Percentiles rank a stretch among this genome's conserved stretches.
These are phyloP conservation scores for Enteromius afrohamiltoni DNA, from an alignment of 2,797 vertebrate genomes.

Conservation along the genomic window DNA sequence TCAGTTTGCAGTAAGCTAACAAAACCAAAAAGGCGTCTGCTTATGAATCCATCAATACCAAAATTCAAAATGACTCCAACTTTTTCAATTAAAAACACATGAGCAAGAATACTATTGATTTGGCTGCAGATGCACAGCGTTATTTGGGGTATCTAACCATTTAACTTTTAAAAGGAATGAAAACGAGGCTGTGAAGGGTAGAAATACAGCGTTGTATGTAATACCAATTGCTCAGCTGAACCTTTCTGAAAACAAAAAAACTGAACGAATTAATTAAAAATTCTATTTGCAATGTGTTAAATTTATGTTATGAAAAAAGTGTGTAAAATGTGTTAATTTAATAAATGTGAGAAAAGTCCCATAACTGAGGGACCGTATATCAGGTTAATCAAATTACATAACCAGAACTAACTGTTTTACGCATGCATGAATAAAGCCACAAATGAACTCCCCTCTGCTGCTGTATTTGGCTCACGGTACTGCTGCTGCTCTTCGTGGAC, in stretches of 20 bases:
- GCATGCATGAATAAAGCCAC: neutral
- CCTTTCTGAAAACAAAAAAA: too few species aligned
- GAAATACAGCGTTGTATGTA: too few species aligned
- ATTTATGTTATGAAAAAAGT: too few species aligned
- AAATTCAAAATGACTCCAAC: neutral
- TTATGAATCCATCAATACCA: neutral
- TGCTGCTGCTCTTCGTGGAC: slow-evolving; percentile 10
- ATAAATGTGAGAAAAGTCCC: neutral
- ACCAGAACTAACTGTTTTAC: neutral
- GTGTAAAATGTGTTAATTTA: too few species aligned
- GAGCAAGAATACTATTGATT: neutral
- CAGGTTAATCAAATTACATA: neutral
- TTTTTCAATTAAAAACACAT: neutral
- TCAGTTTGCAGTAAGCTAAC: neutral
- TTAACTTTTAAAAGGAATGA: too few species aligned
- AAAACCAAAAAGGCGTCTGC: neutral
- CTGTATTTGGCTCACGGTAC: neutral
- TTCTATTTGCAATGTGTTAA: too few species aligned
- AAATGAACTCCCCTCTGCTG: neutral
- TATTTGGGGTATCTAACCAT: too few species aligned
- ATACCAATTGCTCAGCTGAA: too few species aligned
- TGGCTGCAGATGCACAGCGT: neutral
- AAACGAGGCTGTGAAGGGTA: too few species aligned
- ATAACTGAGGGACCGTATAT: neutral
- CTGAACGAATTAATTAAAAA: too few species aligned